Evolutionary conservation across 2,113 vertebrate species (phyloP), one percentile per base, ranked within the genome.

Genomic region (Oncorhynchus keta): DNA sequence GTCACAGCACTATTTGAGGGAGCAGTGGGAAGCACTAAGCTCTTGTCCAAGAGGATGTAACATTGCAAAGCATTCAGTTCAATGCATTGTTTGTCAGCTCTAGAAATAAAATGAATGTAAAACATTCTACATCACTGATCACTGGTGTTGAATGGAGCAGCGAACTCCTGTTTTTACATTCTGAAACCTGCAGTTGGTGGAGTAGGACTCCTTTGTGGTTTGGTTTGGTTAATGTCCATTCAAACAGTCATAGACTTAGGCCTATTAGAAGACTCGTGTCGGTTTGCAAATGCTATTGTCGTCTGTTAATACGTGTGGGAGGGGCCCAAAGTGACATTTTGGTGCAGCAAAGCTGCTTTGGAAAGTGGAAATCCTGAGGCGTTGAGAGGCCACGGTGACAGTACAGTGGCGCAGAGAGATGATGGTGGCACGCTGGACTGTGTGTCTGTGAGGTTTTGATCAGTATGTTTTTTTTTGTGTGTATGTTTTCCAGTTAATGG

Each of bases 231-330:
- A 0, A 28, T 16, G 0, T 39, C 39, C 39, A 39, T 39, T 39
- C 39, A 39, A 39, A 39, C 35, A 39, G 70, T 39, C 62, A 20
- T 59, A 62, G 20, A 75, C 35, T 32, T 76, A 16, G n/a, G 7
- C n/a, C 2, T 62, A 74, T 79, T 70, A n/a, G 77, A 55, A 57
- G 16, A n/a, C 20, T 62, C 5, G 74, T 39, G 77, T 75, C 69
- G 77, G 79, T 87, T 87, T 91, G 83, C 84, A 85, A 78, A 81
- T 82, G 22, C 86, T 76, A 81, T 88, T 91, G 88, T 91, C 87
- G 86, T 79, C 77, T 83, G 83, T 83, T 78, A 88, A 88, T 77
- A 80, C 76, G 28, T 32, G 82, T 85, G 84, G 88, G 87, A 84
- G 88, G 79, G 70, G 86, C 86, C 81, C 72, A 49, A n/a, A 75